Percentiles rank a stretch among this genome's conserved stretches.
Conservation (phyloP, 2,888 invertebrate species). For the Himalopsyche anomala region DNA sequence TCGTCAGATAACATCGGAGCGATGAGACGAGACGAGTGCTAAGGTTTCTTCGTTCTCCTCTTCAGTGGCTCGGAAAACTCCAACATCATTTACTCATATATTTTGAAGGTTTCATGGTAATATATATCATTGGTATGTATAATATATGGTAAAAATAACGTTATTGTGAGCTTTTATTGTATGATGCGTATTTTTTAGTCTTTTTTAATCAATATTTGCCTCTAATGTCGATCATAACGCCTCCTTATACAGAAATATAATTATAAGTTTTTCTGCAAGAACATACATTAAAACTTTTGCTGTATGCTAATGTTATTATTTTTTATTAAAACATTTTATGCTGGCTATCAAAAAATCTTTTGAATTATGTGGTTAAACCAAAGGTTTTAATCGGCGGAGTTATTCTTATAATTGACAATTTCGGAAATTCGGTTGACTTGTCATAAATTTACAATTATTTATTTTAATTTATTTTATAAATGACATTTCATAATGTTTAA, state of each 20-base stretch:
- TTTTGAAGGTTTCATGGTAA: not conserved
- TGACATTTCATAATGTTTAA: no score
- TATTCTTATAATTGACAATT: no score
- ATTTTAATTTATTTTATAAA: no score
- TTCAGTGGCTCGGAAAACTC: not conserved
- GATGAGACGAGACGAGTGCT: constrained; percentile 5
- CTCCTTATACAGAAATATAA: no score
- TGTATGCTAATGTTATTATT: not conserved
- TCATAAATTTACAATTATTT: no score
- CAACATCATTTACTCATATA: not conserved
- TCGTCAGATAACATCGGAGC: constrained; percentile 41
- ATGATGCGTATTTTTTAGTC: not conserved
- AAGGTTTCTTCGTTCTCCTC: constrained; percentile 42
- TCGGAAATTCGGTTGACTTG: no score
- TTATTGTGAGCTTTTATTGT: not conserved
- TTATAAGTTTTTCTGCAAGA: not conserved
- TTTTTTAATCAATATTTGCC: not conserved
- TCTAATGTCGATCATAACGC: no score
- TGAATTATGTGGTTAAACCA: not conserved
- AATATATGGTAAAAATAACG: not conserved
- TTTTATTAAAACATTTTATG: not conserved
- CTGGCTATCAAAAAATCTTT: not conserved
- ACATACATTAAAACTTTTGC: not conserved
- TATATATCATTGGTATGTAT: no score
- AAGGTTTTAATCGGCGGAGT: no score